These are phyloP conservation scores for Amphibalanus amphitrite DNA, from an alignment of 1,140 invertebrate genomes.

Conservation along the genomic window DNA sequence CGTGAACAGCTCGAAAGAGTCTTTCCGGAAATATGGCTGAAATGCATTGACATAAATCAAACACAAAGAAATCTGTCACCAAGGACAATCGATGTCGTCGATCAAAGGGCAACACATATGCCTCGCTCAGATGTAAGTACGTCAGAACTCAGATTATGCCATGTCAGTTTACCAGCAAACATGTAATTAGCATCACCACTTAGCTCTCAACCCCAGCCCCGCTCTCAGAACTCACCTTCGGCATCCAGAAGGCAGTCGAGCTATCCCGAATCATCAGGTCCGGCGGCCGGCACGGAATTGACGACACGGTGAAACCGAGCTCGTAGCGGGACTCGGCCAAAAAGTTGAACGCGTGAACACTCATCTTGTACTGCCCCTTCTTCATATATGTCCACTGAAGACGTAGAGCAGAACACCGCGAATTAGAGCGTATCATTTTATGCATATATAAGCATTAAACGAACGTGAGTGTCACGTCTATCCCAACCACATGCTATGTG, in stretches of 20 bases:
- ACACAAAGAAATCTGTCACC: no score
- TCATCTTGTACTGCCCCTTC: conserved; percentile 7
- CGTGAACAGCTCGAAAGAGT: neutral
- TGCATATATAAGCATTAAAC: no score
- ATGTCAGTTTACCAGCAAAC: no score
- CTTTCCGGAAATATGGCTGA: neutral
- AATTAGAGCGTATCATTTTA: neutral
- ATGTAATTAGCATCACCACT: no score
- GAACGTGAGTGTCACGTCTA: no score
- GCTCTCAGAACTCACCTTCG: neutral
- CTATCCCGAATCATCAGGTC: conserved; percentile 5
- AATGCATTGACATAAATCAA: conserved; percentile 1
- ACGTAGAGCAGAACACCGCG: neutral
- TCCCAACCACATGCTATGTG: no score
- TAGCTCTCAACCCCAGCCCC: neutral
- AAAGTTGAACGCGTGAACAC: conserved; percentile 8
- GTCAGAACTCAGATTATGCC: no score
- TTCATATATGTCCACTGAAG: neutral
- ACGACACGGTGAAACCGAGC: neutral
- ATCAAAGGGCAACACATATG: no score
- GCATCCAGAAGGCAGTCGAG: conserved; percentile 4
- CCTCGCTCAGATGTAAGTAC: no score
- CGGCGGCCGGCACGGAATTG: conserved; percentile 6
- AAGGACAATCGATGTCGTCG: no score
- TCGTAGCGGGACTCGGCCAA: neutral